Conservation (phyloP, 1,140 invertebrate species). For the Sinonovacula constricta region DNA sequence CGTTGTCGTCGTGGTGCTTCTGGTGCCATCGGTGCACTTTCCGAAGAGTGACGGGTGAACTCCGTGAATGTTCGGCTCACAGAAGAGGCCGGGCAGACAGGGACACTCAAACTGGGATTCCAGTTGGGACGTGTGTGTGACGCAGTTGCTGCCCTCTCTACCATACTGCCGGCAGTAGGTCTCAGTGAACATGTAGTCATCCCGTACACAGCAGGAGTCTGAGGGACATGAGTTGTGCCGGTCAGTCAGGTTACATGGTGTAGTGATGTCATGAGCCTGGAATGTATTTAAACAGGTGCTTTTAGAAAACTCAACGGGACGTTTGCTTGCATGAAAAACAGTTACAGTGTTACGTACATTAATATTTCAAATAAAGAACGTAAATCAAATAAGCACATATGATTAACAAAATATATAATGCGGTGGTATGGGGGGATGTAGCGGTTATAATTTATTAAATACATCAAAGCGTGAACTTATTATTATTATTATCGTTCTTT, state of each 20-base stretch:
- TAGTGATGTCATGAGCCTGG: not conserved
- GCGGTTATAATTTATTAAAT: too few relatives aligned
- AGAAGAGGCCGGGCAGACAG: constrained; percentile 42
- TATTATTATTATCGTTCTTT: too few relatives aligned
- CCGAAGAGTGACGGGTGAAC: constrained; percentile 52
- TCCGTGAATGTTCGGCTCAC: constrained; percentile 52
- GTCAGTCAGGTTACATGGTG: not conserved
- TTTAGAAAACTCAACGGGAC: too few relatives aligned
- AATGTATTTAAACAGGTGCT: too few relatives aligned
- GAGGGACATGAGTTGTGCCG: constrained; percentile 29
- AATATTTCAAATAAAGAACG: too few relatives aligned
- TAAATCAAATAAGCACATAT: too few relatives aligned
- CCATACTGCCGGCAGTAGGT: constrained; percentile 59
- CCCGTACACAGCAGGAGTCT: constrained; percentile 61
- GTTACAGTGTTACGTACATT: too few relatives aligned
- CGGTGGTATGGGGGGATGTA: too few relatives aligned
- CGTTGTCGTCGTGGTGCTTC: too few relatives aligned
- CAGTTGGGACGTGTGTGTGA: constrained; percentile 46
- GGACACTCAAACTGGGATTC: constrained; percentile 61
- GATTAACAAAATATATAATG: too few relatives aligned
- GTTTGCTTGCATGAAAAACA: too few relatives aligned
- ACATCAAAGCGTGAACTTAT: too few relatives aligned
- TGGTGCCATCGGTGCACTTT: constrained; percentile 43
- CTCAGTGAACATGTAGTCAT: constrained; percentile 57
- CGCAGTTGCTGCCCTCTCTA: constrained; percentile 33